Conservation (phyloP, 2,888 invertebrate genomes). For the Cosmia pyralina region DNA sequence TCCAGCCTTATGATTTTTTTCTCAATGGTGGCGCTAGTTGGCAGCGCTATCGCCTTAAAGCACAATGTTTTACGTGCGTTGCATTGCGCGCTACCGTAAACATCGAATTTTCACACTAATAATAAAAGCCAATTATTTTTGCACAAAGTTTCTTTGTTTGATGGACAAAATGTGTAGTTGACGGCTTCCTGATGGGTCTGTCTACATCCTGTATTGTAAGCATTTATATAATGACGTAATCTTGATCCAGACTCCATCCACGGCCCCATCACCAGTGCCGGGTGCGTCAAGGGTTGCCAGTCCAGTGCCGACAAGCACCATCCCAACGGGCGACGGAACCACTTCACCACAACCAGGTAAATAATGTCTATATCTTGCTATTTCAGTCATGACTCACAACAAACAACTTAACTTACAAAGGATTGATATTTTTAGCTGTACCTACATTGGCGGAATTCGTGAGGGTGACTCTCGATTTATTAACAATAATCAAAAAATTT, state of each 20-base stretch:
- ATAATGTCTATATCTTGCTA: too few species aligned
- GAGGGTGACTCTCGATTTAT: too few species aligned
- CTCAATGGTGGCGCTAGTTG: too few species aligned
- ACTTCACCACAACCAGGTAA: constrained; percentile 70
- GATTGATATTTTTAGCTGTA: too few species aligned
- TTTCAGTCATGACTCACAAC: too few species aligned
- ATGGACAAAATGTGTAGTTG: not conserved
- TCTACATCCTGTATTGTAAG: not conserved
- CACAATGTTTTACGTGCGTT: too few species aligned
- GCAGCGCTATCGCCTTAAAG: too few species aligned
- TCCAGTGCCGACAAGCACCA: constrained; percentile 67
- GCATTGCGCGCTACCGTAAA: not conserved
- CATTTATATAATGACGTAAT: not conserved
- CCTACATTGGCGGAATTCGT: too few species aligned
- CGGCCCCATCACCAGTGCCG: constrained; percentile 67
- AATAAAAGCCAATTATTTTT: not conserved
- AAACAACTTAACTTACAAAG: too few species aligned
- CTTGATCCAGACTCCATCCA: constrained; percentile 63
- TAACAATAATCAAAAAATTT: too few species aligned
- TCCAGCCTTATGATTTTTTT: too few species aligned
- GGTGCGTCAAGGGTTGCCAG: constrained; percentile 70
- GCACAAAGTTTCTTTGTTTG: not conserved
- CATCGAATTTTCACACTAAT: not conserved
- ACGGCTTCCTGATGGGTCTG: not conserved
- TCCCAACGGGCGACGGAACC: constrained; percentile 67